A percentile compares a stretch with the other conserved stretches of the same genome.
phyloP scores from a whole-genome alignment of 2,113 vertebrate genomes.

The Myotis lucifugus region DNA sequence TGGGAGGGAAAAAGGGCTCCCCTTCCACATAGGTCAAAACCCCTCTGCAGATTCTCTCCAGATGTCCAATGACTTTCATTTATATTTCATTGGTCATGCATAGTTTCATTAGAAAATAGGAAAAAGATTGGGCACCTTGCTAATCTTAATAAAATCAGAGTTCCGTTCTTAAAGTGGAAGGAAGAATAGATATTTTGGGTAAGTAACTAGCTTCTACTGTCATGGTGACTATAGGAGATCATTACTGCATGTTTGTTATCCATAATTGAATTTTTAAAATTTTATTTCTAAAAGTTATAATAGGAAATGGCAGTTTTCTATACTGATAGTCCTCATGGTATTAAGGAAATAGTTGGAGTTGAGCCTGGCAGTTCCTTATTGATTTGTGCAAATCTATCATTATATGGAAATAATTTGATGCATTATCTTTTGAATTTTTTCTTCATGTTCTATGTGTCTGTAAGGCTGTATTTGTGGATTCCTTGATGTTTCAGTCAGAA shows the following conservation, averaged over 20 bases:
- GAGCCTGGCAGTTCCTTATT: neutral
- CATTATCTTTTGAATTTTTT: neutral
- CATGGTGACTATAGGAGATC: neutral
- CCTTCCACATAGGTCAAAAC: neutral
- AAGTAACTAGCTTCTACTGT: neutral
- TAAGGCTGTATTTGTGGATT: neutral
- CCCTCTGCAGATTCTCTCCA: neutral
- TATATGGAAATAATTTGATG: neutral
- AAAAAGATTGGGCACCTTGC: neutral
- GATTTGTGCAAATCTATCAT: neutral
- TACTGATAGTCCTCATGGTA: neutral
- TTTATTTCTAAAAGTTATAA: neutral
- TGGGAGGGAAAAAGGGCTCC: neutral
- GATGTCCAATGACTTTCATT: neutral
- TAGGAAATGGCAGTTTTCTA: neutral
- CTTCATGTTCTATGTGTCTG: neutral
- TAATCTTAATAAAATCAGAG: neutral
- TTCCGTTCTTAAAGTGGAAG: neutral
- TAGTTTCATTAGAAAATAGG: neutral
- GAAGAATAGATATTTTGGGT: neutral
- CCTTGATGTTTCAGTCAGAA: neutral
- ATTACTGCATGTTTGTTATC: neutral
- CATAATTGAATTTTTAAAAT: neutral
- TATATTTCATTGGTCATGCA: neutral
- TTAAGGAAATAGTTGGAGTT: neutral